Conservation (phyloP, 2,797 vertebrate species). For the Pseudotriccus pelzelni region DNA sequence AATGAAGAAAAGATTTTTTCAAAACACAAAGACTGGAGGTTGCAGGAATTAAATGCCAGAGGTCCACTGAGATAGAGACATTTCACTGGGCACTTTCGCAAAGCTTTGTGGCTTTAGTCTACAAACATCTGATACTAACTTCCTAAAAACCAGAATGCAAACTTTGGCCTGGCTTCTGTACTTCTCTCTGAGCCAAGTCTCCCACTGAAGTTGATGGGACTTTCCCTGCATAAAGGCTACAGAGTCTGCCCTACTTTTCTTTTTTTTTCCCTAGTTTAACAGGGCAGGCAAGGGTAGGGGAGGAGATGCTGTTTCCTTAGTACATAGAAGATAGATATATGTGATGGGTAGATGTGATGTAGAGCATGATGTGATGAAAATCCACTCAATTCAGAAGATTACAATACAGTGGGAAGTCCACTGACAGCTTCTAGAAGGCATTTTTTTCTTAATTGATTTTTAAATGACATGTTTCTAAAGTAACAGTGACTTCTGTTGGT, state of each 20-base stretch:
- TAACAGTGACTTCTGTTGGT: neutral
- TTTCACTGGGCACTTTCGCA: neutral
- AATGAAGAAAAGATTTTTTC: neutral
- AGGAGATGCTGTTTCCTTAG: neutral
- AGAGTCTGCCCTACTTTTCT: neutral
- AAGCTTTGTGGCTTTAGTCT: neutral
- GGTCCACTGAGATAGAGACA: neutral
- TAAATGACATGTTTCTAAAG: neutral
- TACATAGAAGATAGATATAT: neutral
- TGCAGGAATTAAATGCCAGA: neutral
- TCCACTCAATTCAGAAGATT: neutral
- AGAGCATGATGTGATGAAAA: neutral
- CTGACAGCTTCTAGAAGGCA: neutral
- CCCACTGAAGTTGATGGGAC: neutral
- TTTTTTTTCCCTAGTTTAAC: neutral
- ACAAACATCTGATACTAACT: neutral
- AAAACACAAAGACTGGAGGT: neutral
- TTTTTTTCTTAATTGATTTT: neutral
- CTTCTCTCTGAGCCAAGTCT: neutral
- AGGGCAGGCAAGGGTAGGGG: neutral
- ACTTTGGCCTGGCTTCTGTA: neutral
- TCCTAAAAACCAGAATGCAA: neutral
- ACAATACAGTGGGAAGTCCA: neutral
- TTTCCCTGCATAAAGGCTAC: neutral
- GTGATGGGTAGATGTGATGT: neutral